These are phyloP conservation scores for Halcyon leucocephala DNA, from an alignment of 2,797 vertebrate genomes.

Conservation along the genomic window DNA sequence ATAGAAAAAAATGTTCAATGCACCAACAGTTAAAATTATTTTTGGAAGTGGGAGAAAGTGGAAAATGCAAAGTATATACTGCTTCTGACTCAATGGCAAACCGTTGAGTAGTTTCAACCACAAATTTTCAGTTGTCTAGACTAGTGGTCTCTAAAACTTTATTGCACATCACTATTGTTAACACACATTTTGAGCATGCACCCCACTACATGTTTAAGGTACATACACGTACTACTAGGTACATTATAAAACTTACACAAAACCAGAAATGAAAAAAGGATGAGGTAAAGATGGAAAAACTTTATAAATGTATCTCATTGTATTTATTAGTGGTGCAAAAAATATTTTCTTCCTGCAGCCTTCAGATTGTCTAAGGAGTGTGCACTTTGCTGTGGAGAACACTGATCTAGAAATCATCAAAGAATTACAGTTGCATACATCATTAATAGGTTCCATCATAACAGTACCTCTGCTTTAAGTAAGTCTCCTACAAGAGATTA, in stretches of 20 bases:
- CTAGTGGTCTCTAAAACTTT: neutral
- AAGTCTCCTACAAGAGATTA: neutral
- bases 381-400: neutral
- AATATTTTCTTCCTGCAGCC: neutral
- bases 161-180: neutral
- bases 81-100: neutral
- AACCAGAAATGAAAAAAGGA: neutral
- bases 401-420: neutral
- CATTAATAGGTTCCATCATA: neutral
- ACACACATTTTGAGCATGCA: neutral
- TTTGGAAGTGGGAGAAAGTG: neutral
- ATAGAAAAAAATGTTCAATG: neutral
- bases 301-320: neutral
- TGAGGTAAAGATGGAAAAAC: neutral
- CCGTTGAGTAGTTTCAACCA: neutral
- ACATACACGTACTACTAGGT: neutral
- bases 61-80: neutral
- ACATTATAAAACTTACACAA: neutral
- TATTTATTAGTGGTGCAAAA: neutral
- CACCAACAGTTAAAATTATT: neutral
- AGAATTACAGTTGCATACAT: neutral
- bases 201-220: neutral
- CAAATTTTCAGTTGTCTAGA: neutral
- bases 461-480: neutral
- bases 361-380: accelerated